Conservation (phyloP, 2,113 vertebrate species). For the Phoxinus phoxinus region DNA sequence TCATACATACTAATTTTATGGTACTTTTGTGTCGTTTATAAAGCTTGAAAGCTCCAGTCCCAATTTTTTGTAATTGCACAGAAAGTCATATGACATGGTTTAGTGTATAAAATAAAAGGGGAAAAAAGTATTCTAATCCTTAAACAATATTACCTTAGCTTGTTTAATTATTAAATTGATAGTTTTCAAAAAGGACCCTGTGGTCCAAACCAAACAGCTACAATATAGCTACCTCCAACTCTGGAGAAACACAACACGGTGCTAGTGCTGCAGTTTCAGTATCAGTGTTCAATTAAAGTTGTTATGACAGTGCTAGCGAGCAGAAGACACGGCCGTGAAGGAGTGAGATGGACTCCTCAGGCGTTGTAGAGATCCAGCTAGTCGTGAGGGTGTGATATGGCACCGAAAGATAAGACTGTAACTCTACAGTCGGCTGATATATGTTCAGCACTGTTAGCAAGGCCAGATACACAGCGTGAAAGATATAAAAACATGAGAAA, state of each 20-base stretch:
- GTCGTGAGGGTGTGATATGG: slow-evolving; percentile 43
- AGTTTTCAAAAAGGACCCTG: background rate
- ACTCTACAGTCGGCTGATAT: slow-evolving; percentile 40
- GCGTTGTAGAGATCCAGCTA: slow-evolving; percentile 9
- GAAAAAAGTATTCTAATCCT: no score
- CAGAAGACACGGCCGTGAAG: slow-evolving; percentile 6
- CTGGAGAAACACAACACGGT: background rate
- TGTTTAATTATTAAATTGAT: slow-evolving; percentile 3
- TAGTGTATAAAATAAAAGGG: no score
- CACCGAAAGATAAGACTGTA: slow-evolving; percentile 29
- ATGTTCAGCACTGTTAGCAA: slow-evolving; percentile 45
- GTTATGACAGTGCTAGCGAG: slow-evolving; percentile 30
- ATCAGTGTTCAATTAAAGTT: slow-evolving; percentile 34
- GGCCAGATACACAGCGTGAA: slow-evolving; percentile 43
- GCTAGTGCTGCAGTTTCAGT: background rate
- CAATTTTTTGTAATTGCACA: background rate
- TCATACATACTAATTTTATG: background rate
- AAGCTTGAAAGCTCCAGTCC: background rate
- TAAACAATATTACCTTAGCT: slow-evolving; percentile 19
- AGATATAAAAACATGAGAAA: slow-evolving; percentile 34
- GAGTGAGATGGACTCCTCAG: slow-evolving; percentile 39
- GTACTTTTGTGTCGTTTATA: background rate
- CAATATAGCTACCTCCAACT: background rate
- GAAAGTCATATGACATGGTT: background rate
- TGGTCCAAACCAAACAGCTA: background rate